phyloP scores from a whole-genome alignment of 2,888 invertebrate species.

The Elgonia sp. region DNA sequence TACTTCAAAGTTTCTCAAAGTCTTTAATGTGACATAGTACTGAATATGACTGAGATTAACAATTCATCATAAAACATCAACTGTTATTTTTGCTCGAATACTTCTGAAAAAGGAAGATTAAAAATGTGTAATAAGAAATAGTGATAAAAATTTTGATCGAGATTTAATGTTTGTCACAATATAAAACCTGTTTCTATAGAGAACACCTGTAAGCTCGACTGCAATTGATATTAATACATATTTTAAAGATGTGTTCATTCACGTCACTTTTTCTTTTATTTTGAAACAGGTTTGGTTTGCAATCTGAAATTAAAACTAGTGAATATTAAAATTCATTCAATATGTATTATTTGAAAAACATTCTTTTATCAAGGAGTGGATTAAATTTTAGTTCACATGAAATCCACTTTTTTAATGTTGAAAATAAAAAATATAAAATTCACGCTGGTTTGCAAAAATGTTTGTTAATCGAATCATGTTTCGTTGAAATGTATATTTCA shows the following conservation, averaged over 20 bases:
- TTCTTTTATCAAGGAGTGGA: background rate
- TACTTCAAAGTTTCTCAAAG: constrained; percentile 17
- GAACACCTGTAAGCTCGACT: background rate
- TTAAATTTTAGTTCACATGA: background rate
- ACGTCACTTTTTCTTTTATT: constrained; percentile 22
- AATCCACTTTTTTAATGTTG: background rate
- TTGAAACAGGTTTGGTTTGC: constrained; percentile 24
- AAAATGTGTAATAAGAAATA: too few species aligned
- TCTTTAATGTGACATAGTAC: background rate
- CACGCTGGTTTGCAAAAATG: too few species aligned
- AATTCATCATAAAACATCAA: too few species aligned
- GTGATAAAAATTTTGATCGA: background rate
- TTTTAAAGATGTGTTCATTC: constrained; percentile 9
- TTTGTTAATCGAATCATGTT: too few species aligned
- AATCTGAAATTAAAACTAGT: constrained; percentile 31
- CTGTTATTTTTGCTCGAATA: too few species aligned
- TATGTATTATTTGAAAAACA: constrained; percentile 6
- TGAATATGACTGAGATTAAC: too few species aligned
- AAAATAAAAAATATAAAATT: too few species aligned
- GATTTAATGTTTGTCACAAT: constrained; percentile 15
- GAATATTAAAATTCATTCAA: constrained; percentile 33
- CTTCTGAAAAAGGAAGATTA: too few species aligned
- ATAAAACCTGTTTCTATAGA: constrained; percentile 28
- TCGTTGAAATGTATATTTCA: too few species aligned
- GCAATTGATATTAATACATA: constrained; percentile 25